Evolutionary conservation across 2,888 invertebrate species (phyloP), one percentile per base, ranked within the genome.

Genomic region (Scaptomyza reducta): DNA sequence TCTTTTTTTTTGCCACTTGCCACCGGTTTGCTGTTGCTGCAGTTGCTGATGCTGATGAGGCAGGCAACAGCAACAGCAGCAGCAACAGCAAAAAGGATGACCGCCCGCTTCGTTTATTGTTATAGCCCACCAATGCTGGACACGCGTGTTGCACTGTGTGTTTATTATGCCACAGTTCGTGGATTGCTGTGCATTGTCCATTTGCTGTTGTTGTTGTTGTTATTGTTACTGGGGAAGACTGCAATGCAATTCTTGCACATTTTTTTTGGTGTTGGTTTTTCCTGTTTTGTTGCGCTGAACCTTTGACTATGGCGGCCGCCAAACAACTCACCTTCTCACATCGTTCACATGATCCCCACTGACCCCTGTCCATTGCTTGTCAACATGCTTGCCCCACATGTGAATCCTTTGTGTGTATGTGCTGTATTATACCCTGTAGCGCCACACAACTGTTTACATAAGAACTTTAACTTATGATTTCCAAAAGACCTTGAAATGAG

Each of bases 261-360:
- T 18, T 16, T 27, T 11, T 50, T 14, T 27, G 27, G 35, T 40
- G 35, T 6, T 42, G 6, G 18, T 31, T 41, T 51, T 35, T 44
- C 31, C n/a, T n/a, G 53, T 22, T 50, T 35, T 40, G 31, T 13
- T 38, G 44, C 45, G 51, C 55, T 16, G 53, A 45, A 41, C 72
- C 63, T 60, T 53, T 72, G 61, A 51, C 67, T 46, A 38, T 50
- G 73, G 31, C 51, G 46, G 18, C 54, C 59, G 60, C 65, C 82
- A 73, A 81, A 82, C 77, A 76, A 68, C 66, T 82, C 83, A 79
- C 82, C 82, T 85, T 31, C 46, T 59, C 42, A n/a, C n/a, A 55
- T 40, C 44, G 31, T 27, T 38, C 41, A 51, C 33, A 31, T 35
- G 44, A 16, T 16, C 7, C 45, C 25, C n/a, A 22, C 22, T 22